phyloP scores from a whole-genome alignment of 2,797 vertebrate species.

The Anguilla pacifica region DNA sequence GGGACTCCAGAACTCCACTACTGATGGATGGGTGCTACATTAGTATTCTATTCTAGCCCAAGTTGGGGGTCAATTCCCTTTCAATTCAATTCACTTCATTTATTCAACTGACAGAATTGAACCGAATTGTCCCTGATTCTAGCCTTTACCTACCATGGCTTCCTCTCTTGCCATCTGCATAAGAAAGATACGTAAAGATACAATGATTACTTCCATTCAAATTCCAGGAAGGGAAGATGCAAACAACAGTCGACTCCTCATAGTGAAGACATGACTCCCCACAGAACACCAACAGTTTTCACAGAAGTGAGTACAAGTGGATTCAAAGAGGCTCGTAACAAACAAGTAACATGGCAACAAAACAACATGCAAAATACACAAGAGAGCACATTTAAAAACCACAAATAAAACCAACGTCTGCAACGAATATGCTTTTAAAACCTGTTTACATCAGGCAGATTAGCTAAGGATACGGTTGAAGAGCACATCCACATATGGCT shows the following conservation, averaged over 20 bases:
- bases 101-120: not conserved
- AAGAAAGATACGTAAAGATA: conserved; percentile 37
- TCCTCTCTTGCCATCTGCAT: conserved; percentile 63
- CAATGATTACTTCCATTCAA: not conserved
- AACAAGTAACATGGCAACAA: not conserved
- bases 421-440: not conserved
- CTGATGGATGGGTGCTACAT: not conserved
- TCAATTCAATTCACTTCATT: not conserved
- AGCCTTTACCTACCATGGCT: conserved; percentile 57
- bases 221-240: not conserved
- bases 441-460: not conserved
- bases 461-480: not conserved
- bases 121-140: conserved; percentile 4
- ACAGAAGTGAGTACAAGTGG: not conserved
- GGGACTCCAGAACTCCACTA: not conserved
- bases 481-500: not conserved
- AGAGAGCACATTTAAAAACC: not conserved
- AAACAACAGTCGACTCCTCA: not conserved
- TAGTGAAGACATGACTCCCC: not conserved
- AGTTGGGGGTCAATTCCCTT: not conserved
- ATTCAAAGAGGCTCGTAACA: not conserved
- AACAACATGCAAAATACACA: not conserved
- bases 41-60: not conserved
- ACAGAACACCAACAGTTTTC: not conserved
- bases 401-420: not conserved